These are phyloP conservation scores for Mimumesa dahlbomi DNA, from an alignment of 2,888 invertebrate genomes.

Conservation along the genomic window DNA sequence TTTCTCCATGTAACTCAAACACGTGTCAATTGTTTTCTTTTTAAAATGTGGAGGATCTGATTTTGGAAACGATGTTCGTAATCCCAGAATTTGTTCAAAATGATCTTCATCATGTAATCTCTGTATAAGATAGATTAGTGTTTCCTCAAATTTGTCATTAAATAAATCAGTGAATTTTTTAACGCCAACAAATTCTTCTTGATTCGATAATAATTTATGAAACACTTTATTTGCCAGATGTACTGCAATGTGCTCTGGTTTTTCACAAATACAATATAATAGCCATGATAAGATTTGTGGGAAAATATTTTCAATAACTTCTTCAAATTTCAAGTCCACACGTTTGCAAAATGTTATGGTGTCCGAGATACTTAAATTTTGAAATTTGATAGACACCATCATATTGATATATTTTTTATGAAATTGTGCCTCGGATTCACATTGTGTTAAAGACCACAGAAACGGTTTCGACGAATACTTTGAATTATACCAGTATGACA, in stretches of 20 bases:
- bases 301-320: slow-evolving; percentile 73
- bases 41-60: slow-evolving; percentile 80
- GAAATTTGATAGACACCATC: slow-evolving; percentile 79
- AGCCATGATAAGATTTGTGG: slow-evolving; percentile 67
- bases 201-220: slow-evolving; percentile 64
- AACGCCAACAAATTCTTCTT: slow-evolving; percentile 64
- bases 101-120: slow-evolving; percentile 78
- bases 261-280: slow-evolving; percentile 42
- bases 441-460: slow-evolving; percentile 80
- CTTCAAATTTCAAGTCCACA: slow-evolving; percentile 62
- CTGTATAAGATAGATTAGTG: slow-evolving; percentile 72
- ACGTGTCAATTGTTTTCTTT: slow-evolving; percentile 76
- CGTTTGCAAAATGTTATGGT: slow-evolving; percentile 70
- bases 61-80: slow-evolving; percentile 75
- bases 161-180: slow-evolving; percentile 69
- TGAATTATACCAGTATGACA: slow-evolving; percentile 81
- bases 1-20: slow-evolving; percentile 81
- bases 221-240: slow-evolving; percentile 61
- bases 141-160: slow-evolving; percentile 72
- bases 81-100: slow-evolving; percentile 79
- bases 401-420: slow-evolving; percentile 76
- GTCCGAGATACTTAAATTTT: slow-evolving; percentile 70
- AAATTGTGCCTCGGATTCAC: slow-evolving; percentile 77
- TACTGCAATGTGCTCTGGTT: slow-evolving; percentile 59
- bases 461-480: slow-evolving; percentile 79